phyloP scores from a whole-genome alignment of 2,113 vertebrate genomes.

The Morone chrysops region DNA sequence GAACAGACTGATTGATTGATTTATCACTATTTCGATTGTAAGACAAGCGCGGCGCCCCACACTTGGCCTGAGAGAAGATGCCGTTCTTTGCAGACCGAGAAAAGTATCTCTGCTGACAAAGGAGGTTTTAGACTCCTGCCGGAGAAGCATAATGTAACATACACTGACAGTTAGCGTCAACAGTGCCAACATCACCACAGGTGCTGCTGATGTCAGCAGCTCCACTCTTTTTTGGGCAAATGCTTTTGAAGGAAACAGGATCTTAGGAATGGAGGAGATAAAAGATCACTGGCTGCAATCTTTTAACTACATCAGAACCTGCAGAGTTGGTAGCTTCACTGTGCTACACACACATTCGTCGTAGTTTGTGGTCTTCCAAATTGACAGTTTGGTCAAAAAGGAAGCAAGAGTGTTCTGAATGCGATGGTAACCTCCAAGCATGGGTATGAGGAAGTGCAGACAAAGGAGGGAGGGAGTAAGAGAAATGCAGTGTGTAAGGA shows the following conservation, averaged over 20 bases:
- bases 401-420: slow-evolving; percentile 42
- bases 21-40: slow-evolving; percentile 67
- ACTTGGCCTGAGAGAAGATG: slow-evolving; percentile 51
- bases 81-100: slow-evolving; percentile 29
- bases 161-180: slow-evolving; percentile 39
- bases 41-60: slow-evolving; percentile 50
- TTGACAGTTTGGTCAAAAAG: slow-evolving; percentile 49
- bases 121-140: slow-evolving; percentile 43
- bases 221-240: slow-evolving; percentile 10
- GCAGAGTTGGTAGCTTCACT: slow-evolving; percentile 48
- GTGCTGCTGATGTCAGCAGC: slow-evolving; percentile 53
- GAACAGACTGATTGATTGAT: slow-evolving; percentile 60
- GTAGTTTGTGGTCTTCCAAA: slow-evolving; percentile 37
- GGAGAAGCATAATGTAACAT: slow-evolving; percentile 54
- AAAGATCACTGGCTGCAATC: slow-evolving; percentile 26
- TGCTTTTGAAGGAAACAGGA: slow-evolving; percentile 51
- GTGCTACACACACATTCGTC: slow-evolving; percentile 35
- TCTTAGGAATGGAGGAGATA: slow-evolving; percentile 41
- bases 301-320: slow-evolving; percentile 29
- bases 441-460: slow-evolving; percentile 59
- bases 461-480: slow-evolving; percentile 60
- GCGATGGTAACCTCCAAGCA: slow-evolving; percentile 44
- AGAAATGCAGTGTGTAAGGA: slow-evolving; percentile 73
- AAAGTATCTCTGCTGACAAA: slow-evolving; percentile 44
- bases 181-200: slow-evolving; percentile 36